Evolutionary conservation across 2,797 vertebrate genomes (phyloP).

Genomic region (Aplochiton taeniatus): DNA sequence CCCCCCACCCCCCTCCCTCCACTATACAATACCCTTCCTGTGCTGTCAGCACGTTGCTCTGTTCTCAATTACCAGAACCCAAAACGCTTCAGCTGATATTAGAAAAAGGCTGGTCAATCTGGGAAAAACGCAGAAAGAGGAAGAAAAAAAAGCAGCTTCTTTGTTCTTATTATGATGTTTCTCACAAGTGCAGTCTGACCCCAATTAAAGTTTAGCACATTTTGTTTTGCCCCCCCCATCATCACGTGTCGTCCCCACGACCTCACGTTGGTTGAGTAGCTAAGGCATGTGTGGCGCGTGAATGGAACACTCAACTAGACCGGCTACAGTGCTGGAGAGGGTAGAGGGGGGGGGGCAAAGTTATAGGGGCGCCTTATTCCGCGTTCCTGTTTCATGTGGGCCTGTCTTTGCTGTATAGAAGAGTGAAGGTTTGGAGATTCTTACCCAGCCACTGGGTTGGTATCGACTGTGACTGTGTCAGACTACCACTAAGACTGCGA

Average conservation of each 20-base stretch:
- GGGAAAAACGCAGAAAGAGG: neutral
- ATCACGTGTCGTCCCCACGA: constrained; percentile 26
- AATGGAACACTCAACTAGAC: constrained; percentile 8
- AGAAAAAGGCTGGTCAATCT: constrained; percentile 25
- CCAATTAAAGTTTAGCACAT: neutral
- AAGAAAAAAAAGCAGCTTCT: constrained; percentile 12
- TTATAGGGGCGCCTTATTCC: too few relatives aligned
- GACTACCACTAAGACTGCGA: too few relatives aligned
- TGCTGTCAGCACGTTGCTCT: constrained; percentile 30
- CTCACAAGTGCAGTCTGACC: neutral
- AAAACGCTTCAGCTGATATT: constrained; percentile 26
- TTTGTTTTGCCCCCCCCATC: constrained; percentile 3
- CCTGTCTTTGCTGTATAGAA: too few relatives aligned
- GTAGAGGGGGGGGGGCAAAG: neutral
- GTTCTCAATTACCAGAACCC: constrained; percentile 22
- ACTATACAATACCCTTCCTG: constrained; percentile 8
- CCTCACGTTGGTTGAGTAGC: constrained; percentile 26
- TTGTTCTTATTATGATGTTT: constrained; percentile 2
- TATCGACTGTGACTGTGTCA: too few relatives aligned
- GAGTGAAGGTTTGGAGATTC: too few relatives aligned
- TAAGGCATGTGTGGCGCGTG: constrained; percentile 25
- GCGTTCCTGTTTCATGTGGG: too few relatives aligned
- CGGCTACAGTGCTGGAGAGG: neutral
- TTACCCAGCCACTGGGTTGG: too few relatives aligned
- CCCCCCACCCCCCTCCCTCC: neutral